Evolutionary conservation across 1,140 invertebrate genomes (phyloP).

Genomic region (Sitophilus oryzae): DNA sequence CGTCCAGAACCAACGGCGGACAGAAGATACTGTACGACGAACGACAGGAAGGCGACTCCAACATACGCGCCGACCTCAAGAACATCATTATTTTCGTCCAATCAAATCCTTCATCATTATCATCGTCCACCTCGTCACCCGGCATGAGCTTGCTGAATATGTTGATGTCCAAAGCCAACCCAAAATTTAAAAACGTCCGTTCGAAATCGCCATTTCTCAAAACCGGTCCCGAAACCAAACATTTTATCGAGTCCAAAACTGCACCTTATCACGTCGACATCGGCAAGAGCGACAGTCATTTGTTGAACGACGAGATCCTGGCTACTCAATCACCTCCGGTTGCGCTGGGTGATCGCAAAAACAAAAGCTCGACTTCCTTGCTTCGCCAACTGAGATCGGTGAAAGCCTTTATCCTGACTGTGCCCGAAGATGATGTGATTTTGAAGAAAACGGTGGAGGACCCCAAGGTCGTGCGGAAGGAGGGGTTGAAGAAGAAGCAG

Average conservation of each 20-base stretch:
- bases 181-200: conserved; percentile 9
- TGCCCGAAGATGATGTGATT: conserved; percentile 35
- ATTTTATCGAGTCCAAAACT: conserved; percentile 43
- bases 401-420: conserved; percentile 31
- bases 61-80: conserved; percentile 57
- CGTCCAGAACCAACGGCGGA: conserved; percentile 8
- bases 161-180: conserved; percentile 22
- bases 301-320: conserved; percentile 13
- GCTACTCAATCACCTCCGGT: conserved; percentile 28
- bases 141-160: conserved; percentile 41
- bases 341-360: conserved; percentile 10
- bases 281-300: conserved; percentile 31
- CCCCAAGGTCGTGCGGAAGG: conserved; percentile 26
- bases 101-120: conserved; percentile 42
- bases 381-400: conserved; percentile 15
- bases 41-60: conserved; percentile 46
- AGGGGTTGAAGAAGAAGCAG: conserved; percentile 24
- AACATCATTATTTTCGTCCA: conserved; percentile 57
- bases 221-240: conserved; percentile 27
- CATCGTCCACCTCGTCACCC: conserved; percentile 25
- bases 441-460: conserved; percentile 25
- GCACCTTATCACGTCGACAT: conserved; percentile 44
- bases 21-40: conserved; percentile 30
- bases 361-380: not conserved
- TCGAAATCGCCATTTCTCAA: conserved; percentile 9